Conservation (phyloP, 2,888 invertebrate genomes). For the Lypha dubia region DNA sequence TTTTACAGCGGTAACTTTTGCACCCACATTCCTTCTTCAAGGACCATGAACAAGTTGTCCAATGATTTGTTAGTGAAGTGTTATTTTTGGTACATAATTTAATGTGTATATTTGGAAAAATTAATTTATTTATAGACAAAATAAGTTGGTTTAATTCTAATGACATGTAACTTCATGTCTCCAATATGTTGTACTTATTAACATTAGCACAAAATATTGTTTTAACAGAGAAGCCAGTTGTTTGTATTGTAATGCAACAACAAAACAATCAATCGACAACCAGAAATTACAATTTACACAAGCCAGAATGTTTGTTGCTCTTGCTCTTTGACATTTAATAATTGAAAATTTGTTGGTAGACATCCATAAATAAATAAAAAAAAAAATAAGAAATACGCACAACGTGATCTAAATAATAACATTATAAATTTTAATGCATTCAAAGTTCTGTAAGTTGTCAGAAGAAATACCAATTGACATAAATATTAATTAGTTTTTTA, state of each 20-base stretch:
- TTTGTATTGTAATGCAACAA: background rate
- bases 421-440: slow-evolving; percentile 23
- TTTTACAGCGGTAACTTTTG: too few species aligned
- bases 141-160: slow-evolving; percentile 36
- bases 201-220: slow-evolving; percentile 37
- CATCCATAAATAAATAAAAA: background rate
- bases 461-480: slow-evolving; percentile 33
- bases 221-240: background rate
- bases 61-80: too few species aligned
- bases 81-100: background rate
- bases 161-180: slow-evolving; percentile 14
- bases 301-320: slow-evolving; percentile 7
- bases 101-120: background rate
- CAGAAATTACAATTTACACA: slow-evolving; percentile 26
- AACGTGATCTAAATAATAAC: slow-evolving; percentile 29
- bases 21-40: too few species aligned
- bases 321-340: slow-evolving; percentile 43
- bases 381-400: background rate
- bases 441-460: slow-evolving; percentile 16
- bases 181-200: slow-evolving; percentile 17
- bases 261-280: background rate
- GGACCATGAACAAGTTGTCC: too few species aligned
- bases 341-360: slow-evolving; percentile 59
- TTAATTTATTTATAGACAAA: slow-evolving; percentile 37
- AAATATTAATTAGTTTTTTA: slow-evolving; percentile 33